These are phyloP conservation scores for Apus apus DNA, from an alignment of 2,113 vertebrate genomes.

Conservation along the genomic window DNA sequence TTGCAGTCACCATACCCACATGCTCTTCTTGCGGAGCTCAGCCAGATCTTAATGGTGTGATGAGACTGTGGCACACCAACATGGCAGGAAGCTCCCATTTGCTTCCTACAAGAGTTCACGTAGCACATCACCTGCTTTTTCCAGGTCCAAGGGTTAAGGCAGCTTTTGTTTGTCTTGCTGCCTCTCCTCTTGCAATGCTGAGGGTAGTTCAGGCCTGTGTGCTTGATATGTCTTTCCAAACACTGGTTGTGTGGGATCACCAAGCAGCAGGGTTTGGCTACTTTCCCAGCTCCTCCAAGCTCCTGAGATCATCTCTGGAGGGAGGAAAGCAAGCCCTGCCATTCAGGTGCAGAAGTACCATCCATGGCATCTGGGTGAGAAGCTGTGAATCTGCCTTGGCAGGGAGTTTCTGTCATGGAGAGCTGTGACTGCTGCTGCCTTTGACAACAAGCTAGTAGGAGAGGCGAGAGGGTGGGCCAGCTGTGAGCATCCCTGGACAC, in stretches of 20 bases:
- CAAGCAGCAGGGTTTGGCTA: background rate
- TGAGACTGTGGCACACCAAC: background rate
- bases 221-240: background rate
- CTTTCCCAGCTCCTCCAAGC: background rate
- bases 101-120: background rate
- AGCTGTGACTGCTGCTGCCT: background rate
- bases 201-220: background rate
- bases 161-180: accelerated
- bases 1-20: accelerated
- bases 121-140: background rate
- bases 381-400: background rate
- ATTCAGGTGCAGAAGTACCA: background rate
- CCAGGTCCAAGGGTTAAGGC: background rate
- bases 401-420: background rate
- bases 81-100: background rate
- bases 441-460: accelerated
- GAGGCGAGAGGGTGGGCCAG: background rate
- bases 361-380: background rate
- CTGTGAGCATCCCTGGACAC: background rate
- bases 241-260: background rate
- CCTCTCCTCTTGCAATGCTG: background rate
- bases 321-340: background rate
- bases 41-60: background rate
- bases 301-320: background rate
- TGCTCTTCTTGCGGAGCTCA: background rate